Conservation (phyloP, 2,888 invertebrate species). For the Thera britannica region DNA sequence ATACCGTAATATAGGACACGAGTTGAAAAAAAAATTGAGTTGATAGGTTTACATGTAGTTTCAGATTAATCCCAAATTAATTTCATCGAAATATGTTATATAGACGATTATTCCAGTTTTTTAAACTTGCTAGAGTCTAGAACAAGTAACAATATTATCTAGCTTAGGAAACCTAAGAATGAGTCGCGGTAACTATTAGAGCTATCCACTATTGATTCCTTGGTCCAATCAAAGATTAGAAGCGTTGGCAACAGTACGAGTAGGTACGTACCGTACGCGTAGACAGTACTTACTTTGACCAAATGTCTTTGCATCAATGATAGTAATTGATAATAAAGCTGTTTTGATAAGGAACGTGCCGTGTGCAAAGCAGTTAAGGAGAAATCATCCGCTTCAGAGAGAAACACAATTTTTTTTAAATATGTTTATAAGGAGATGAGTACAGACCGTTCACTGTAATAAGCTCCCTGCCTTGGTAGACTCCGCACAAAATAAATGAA, state of each 20-base stretch:
- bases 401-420: too few relatives aligned
- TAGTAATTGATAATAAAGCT: constrained; percentile 41
- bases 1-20: too few relatives aligned
- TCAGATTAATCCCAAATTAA: too few relatives aligned
- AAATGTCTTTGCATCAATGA: constrained; percentile 31
- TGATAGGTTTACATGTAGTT: too few relatives aligned
- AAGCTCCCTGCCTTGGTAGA: too few relatives aligned
- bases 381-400: background rate
- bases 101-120: too few relatives aligned
- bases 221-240: constrained; percentile 7
- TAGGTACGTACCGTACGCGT: background rate
- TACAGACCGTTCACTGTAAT: too few relatives aligned
- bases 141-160: background rate
- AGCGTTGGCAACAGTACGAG: constrained; percentile 18
- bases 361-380: constrained; percentile 26
- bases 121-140: background rate
- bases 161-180: background rate
- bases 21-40: too few relatives aligned
- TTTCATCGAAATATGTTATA: too few relatives aligned
- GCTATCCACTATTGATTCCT: background rate
- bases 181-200: background rate
- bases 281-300: constrained; percentile 4
- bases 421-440: too few relatives aligned
- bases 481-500: too few relatives aligned
- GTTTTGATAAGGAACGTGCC: constrained; percentile 40